Evolutionary conservation across 1,140 invertebrate species (phyloP).

Genomic region (Portunus trituberculatus): DNA sequence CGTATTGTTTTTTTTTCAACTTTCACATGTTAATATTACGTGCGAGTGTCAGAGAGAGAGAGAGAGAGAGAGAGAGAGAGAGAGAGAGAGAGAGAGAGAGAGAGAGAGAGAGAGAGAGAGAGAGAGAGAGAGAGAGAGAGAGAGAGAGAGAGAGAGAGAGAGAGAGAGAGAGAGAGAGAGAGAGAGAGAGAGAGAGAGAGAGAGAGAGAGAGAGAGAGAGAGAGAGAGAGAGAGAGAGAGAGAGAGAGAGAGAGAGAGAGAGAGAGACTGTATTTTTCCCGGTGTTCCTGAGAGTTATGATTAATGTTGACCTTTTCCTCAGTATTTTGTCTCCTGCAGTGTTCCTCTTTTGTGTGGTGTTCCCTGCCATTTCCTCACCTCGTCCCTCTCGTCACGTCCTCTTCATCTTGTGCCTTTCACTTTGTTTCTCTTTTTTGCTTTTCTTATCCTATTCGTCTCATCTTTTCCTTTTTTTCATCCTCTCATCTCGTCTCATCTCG

Average conservation of each 20-base stretch:
- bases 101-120: slow-evolving; percentile 38
- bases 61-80: neutral
- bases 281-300: neutral
- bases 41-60: neutral
- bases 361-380: no score
- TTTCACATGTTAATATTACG: neutral
- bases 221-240: slow-evolving; percentile 33
- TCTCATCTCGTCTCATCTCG: no score
- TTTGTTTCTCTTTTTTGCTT: no score
- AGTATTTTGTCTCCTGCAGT: no score
- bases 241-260: slow-evolving; percentile 33
- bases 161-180: neutral
- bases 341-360: no score
- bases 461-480: no score
- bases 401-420: no score
- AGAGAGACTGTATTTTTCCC: neutral
- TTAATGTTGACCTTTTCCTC: no score
- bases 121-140: slow-evolving; percentile 34
- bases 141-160: slow-evolving; percentile 27
- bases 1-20: no score
- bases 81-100: slow-evolving; percentile 33
- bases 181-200: slow-evolving; percentile 35
- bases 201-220: slow-evolving; percentile 30
- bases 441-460: neutral
- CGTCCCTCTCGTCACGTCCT: no score